Percentiles rank a stretch among this genome's conserved stretches.
Evolutionary conservation across 2,113 vertebrate species (phyloP).

Genomic region (Pelecanus crispus): DNA sequence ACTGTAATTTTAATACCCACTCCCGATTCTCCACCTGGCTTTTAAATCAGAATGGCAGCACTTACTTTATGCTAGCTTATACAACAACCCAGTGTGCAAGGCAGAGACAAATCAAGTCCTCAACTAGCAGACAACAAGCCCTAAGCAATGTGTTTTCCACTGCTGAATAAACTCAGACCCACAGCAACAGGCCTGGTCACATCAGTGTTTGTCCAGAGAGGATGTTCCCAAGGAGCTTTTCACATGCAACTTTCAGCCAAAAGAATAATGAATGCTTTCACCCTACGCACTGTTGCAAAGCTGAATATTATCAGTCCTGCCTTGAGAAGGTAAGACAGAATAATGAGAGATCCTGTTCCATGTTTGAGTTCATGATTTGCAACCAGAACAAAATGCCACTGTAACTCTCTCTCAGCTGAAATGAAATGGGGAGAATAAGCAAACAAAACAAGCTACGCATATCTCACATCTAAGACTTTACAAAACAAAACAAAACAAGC

Average conservation of each 20-base stretch:
- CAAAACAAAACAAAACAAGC: background rate
- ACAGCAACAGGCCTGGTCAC: background rate
- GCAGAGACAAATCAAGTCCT: background rate
- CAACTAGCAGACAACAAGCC: background rate
- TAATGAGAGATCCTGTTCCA: background rate
- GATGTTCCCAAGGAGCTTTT: background rate
- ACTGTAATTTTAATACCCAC: background rate
- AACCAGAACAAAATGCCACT: background rate
- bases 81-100: accelerated
- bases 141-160: background rate
- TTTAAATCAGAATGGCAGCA: background rate
- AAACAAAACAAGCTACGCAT: accelerated
- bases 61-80: background rate
- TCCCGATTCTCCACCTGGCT: background rate
- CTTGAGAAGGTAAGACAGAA: background rate
- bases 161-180: background rate
- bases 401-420: background rate
- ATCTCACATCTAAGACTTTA: background rate
- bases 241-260: background rate
- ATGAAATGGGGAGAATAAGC: background rate
- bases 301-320: background rate
- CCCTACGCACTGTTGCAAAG: accelerated
- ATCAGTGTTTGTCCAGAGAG: background rate
- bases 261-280: background rate
- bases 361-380: background rate